A percentile compares a stretch with the other conserved stretches of the same genome.
These are phyloP conservation scores for Liolophura sinensis DNA, from an alignment of 1,140 invertebrate genomes.

Conservation along the genomic window DNA sequence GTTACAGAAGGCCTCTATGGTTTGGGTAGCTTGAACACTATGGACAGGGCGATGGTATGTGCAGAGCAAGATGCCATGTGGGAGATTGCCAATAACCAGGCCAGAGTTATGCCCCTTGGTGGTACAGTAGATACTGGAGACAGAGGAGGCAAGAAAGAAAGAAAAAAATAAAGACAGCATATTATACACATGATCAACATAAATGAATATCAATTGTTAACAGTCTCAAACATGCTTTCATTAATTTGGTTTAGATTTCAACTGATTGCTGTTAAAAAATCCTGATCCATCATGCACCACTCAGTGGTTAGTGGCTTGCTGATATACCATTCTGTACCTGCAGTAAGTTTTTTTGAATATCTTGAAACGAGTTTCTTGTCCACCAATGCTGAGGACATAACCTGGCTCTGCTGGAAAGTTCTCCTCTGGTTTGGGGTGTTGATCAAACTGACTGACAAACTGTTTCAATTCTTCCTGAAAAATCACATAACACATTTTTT, in stretches of 20 bases:
- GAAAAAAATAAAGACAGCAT: not conserved
- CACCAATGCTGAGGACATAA: conserved; percentile 2
- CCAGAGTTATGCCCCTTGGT: conserved; percentile 18
- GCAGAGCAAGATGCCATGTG: conserved; percentile 25
- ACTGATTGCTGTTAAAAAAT: no score
- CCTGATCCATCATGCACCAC: not conserved
- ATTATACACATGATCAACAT: no score
- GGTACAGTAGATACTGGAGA: conserved; percentile 19
- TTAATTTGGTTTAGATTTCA: no score
- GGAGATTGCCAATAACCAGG: conserved; percentile 26
- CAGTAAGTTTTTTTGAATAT: conserved; percentile 20
- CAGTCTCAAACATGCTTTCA: no score
- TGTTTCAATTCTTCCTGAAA: conserved; percentile 16
- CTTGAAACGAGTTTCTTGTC: conserved; percentile 10
- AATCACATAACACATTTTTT: not conserved
- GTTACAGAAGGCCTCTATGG: conserved; percentile 29
- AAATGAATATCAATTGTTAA: no score
- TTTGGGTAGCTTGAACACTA: conserved; percentile 16
- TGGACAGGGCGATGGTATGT: conserved; percentile 18
- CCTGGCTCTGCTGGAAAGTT: conserved; percentile 5
- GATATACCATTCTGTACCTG: conserved; percentile 7
- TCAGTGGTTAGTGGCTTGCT: not conserved
- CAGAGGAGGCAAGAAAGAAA: not conserved
- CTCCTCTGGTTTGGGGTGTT: not conserved
- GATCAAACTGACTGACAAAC: conserved; percentile 11